Percentiles rank a stretch among this genome's conserved stretches.
phyloP scores from a whole-genome alignment of 53 echinoderm and acorn worm species.

The Stichopus horrens region DNA sequence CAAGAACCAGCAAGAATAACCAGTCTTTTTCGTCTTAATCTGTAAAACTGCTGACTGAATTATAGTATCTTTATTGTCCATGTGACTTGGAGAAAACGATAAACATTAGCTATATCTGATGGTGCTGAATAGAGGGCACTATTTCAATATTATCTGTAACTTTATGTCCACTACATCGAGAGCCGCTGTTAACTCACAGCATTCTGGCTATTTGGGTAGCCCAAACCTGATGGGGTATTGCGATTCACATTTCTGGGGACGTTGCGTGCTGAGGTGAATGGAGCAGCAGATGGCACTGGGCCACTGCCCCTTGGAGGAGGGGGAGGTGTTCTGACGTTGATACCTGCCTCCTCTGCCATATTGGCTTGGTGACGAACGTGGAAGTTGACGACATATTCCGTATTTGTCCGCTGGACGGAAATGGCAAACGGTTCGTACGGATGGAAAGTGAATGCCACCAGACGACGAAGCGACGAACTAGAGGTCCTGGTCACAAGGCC shows the following conservation, averaged over 20 bases:
- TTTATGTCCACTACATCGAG: no score
- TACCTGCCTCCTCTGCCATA: constrained; percentile 13
- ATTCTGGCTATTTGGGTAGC: no score
- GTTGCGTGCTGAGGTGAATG: background rate
- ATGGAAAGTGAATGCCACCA: constrained; percentile 98
- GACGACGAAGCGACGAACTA: constrained; percentile 73
- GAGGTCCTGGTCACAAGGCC: constrained; percentile 80
- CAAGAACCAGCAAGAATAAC: no score
- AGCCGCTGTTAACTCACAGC: no score
- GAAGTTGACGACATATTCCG: constrained; percentile 97
- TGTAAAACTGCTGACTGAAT: no score
- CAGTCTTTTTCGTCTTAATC: no score
- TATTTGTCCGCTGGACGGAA: constrained; percentile 95
- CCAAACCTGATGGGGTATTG: no score
- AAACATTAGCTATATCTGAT: no score
- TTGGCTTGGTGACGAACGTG: constrained; percentile 82
- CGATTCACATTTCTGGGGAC: background rate
- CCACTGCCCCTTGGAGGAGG: background rate
- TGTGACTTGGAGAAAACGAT: no score
- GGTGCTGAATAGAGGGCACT: no score
- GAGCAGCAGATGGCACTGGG: background rate
- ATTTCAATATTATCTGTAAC: no score
- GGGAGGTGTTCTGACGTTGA: background rate
- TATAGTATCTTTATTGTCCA: no score
- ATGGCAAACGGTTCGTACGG: constrained; percentile 99